Evolutionary conservation across 2,113 vertebrate species (phyloP).

Genomic region (Strix uralensis): DNA sequence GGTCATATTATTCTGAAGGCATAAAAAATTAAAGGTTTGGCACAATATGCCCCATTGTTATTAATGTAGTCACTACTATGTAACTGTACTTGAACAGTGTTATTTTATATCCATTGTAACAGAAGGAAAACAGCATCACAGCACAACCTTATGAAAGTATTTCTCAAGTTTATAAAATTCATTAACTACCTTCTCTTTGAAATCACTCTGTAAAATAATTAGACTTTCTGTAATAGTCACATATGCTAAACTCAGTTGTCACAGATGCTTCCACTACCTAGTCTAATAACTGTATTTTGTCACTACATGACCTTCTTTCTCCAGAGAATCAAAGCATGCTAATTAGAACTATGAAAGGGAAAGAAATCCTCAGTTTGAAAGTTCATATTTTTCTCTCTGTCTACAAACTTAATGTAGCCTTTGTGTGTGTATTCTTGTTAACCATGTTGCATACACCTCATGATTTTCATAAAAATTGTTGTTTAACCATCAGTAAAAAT

Average conservation of each 20-base stretch:
- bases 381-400: not conserved
- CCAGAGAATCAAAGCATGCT: not conserved
- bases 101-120: not conserved
- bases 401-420: not conserved
- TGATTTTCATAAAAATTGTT: not conserved
- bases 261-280: not conserved
- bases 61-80: not conserved
- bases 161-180: not conserved
- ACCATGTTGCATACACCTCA: not conserved
- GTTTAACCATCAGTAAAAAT: not conserved
- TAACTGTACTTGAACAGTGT: not conserved
- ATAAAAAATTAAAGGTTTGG: not conserved
- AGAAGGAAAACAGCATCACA: not conserved
- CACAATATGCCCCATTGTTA: not conserved
- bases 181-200: not conserved
- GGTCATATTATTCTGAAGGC: not conserved
- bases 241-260: not conserved
- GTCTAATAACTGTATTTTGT: not conserved
- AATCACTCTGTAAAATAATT: not conserved
- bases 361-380: not conserved
- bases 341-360: not conserved
- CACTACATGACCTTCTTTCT: conserved; percentile 11
- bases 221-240: not conserved
- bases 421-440: not conserved
- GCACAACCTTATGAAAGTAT: conserved; percentile 3